These are phyloP conservation scores for Nycticorax nycticorax DNA, from an alignment of 2,113 vertebrate species.

Conservation along the genomic window DNA sequence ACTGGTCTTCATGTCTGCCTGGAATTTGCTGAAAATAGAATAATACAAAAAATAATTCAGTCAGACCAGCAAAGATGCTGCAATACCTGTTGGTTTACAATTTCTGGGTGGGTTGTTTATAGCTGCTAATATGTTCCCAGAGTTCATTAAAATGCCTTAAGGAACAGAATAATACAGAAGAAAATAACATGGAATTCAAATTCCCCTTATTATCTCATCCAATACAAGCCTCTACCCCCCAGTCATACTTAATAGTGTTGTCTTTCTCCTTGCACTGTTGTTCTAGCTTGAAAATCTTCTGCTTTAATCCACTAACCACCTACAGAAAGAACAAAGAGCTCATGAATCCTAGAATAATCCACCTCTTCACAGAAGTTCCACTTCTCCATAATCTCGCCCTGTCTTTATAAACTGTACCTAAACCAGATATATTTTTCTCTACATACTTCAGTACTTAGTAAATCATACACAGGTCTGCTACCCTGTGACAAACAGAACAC, in stretches of 20 bases:
- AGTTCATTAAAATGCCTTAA: not conserved
- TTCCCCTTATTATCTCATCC: not conserved
- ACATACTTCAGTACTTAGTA: not conserved
- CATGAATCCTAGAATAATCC: not conserved
- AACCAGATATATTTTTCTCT: not conserved
- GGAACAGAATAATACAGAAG: not conserved
- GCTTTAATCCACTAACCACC: conserved; percentile 87
- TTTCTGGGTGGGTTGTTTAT: not conserved
- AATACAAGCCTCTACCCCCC: not conserved
- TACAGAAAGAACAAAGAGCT: conserved; percentile 58
- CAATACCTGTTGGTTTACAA: not conserved
- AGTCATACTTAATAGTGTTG: conserved; percentile 78
- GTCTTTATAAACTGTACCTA: not conserved
- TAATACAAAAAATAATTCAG: not conserved
- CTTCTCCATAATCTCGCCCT: not conserved
- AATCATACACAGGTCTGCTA: not conserved
- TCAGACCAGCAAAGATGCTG: not conserved
- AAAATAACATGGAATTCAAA: not conserved
- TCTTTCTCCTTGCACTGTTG: conserved; percentile 92
- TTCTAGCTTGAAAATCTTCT: conserved; percentile 88
- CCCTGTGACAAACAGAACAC: not conserved
- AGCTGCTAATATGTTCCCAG: not conserved
- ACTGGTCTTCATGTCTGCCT: conserved; percentile 84
- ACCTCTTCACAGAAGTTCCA: not conserved
- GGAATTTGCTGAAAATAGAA: conserved; percentile 81